Conservation (phyloP, 2,888 invertebrate genomes). For the Lasius platythorax region DNA sequence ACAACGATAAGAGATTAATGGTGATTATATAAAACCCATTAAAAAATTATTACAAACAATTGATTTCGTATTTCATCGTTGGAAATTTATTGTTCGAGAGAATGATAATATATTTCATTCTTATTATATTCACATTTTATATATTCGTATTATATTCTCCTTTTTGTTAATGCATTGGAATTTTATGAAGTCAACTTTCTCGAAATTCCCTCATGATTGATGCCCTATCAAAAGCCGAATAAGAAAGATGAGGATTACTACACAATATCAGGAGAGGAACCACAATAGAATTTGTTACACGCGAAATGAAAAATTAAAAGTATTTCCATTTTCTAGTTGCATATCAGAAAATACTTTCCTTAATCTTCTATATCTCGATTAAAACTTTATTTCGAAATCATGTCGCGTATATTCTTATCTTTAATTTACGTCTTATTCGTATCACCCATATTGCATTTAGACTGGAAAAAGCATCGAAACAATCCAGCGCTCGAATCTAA, state of each 20-base stretch:
- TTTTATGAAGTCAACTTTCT: neutral
- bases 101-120: neutral
- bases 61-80: neutral
- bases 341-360: neutral
- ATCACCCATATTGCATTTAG: neutral
- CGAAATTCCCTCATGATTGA: neutral
- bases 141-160: neutral
- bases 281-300: neutral
- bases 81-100: neutral
- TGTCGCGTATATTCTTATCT: neutral
- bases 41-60: constrained; percentile 9
- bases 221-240: neutral
- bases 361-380: neutral
- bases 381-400: constrained; percentile 6
- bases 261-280: neutral
- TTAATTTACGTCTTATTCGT: neutral
- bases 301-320: neutral
- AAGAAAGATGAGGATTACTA: constrained; percentile 13
- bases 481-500: constrained; percentile 29
- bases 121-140: neutral
- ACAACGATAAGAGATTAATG: constrained; percentile 10
- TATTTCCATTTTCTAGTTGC: neutral
- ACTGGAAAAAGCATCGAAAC: neutral
- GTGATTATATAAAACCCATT: neutral
- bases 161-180: neutral